Percentiles rank a stretch among this genome's conserved stretches.
These are phyloP conservation scores for Plutomurus gul DNA, from an alignment of 1,140 invertebrate species.

Conservation along the genomic window DNA sequence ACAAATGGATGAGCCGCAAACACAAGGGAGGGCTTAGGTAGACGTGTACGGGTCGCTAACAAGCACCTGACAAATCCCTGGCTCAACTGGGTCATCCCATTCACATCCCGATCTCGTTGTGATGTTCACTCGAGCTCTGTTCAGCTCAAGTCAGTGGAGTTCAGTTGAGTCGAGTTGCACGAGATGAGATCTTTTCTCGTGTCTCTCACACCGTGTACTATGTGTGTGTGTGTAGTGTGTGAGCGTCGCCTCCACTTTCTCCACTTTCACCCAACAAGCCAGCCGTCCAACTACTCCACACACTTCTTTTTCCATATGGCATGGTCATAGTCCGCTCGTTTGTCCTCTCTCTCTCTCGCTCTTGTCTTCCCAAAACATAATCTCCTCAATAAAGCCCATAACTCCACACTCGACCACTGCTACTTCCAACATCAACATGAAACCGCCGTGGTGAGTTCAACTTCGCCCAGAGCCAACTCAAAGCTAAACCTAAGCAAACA, in stretches of 20 bases:
- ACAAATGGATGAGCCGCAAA: slow-evolving; percentile 54
- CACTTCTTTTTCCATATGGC: background rate
- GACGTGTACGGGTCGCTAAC: slow-evolving; percentile 54
- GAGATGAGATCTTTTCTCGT: background rate
- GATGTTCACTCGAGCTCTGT: background rate
- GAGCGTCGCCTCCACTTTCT: background rate
- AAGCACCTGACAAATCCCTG: slow-evolving; percentile 55
- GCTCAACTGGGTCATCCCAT: slow-evolving; percentile 54
- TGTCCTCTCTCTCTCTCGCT: background rate
- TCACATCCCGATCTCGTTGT: slow-evolving; percentile 36
- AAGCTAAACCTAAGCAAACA: background rate
- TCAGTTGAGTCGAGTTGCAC: background rate
- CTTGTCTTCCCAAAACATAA: background rate
- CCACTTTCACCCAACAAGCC: background rate
- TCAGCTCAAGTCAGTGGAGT: background rate
- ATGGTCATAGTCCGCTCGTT: background rate
- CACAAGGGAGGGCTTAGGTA: slow-evolving; percentile 54
- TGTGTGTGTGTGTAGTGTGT: too few relatives aligned
- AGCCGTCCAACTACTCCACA: background rate
- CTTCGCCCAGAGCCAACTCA: background rate
- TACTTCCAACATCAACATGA: slow-evolving; percentile 13
- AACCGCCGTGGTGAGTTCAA: background rate
- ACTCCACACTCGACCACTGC: background rate
- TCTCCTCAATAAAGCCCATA: slow-evolving; percentile 24
- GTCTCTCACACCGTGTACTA: background rate